Percentiles rank a stretch among this genome's conserved stretches.
Conservation (phyloP, 2,113 vertebrate genomes). For the Chlorodrepanis virens region DNA sequence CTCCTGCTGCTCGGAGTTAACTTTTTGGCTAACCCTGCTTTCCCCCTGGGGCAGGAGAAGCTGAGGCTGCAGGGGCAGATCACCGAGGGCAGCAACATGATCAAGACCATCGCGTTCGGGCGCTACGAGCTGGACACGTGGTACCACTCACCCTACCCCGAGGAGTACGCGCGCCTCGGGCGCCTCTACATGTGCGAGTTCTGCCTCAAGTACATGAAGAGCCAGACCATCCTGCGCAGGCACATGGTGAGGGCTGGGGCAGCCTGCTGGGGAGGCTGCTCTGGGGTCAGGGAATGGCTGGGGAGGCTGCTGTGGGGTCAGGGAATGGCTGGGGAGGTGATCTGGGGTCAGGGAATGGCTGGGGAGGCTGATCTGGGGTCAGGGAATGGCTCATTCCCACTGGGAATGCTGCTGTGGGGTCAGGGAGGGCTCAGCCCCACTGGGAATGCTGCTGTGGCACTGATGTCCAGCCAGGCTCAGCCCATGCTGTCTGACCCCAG, state of each 20-base stretch:
- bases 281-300: rapidly evolving
- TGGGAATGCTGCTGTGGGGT: too few relatives aligned
- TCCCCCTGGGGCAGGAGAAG: constrained; percentile 80
- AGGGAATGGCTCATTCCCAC: too few relatives aligned
- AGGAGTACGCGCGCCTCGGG: constrained; percentile 94
- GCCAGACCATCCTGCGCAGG: constrained; percentile 94
- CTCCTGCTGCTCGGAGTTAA: too few relatives aligned
- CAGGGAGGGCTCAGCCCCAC: too few relatives aligned
- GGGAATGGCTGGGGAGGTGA: too few relatives aligned
- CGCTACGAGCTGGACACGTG: constrained; percentile 97
- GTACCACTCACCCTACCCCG: constrained; percentile 98
- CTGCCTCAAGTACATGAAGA: constrained; percentile 99
- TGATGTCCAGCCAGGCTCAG: background rate
- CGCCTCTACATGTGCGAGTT: constrained; percentile 98
- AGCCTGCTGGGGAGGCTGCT: background rate
- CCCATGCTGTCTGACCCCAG: background rate
- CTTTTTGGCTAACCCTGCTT: background rate
- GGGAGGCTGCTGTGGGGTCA: too few relatives aligned
- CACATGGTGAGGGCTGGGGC: constrained; percentile 85
- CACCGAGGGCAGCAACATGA: constrained; percentile 98
- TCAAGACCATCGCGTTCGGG: constrained; percentile 97
- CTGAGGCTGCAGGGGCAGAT: constrained; percentile 95
- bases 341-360: too few relatives aligned
- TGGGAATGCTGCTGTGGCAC: too few relatives aligned
- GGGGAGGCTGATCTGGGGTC: too few relatives aligned